Percentiles rank a stretch among this genome's conserved stretches.
Evolutionary conservation across 2,113 vertebrate genomes (phyloP).

Genomic region (Callocephalon fimbriatum): DNA sequence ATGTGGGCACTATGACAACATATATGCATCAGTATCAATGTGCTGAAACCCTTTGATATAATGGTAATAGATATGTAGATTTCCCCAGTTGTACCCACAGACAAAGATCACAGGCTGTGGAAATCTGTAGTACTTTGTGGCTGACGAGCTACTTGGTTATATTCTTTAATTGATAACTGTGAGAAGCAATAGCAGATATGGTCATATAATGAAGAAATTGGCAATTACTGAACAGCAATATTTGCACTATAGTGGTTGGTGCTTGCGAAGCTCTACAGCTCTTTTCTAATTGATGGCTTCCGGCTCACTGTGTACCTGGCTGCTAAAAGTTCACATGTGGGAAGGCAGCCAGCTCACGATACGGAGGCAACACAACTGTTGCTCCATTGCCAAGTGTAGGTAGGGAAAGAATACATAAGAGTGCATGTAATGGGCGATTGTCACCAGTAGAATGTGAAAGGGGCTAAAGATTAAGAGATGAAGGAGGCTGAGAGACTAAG

Average conservation of each 20-base stretch:
- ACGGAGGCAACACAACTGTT: neutral
- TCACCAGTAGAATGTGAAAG: neutral
- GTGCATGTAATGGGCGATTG: neutral
- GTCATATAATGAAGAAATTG: accelerated
- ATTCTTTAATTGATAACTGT: neutral
- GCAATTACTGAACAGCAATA: neutral
- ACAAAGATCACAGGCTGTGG: neutral
- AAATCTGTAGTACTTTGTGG: neutral
- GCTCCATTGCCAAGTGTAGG: neutral
- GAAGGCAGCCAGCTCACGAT: neutral
- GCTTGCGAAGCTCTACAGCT: neutral
- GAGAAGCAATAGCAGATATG: neutral
- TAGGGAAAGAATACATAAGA: neutral
- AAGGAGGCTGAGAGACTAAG: neutral
- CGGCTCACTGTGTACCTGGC: neutral
- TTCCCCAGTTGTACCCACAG: neutral
- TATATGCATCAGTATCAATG: neutral
- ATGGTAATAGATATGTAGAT: neutral
- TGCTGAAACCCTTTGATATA: neutral
- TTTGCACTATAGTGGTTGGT: accelerated
- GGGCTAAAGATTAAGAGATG: neutral
- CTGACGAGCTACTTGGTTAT: neutral
- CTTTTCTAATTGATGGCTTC: neutral
- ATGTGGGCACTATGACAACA: neutral
- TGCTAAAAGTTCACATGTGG: neutral